Base-by-base conservation (phyloP, 2,888 invertebrate genomes). In the Hyposoter didymator region DNA sequence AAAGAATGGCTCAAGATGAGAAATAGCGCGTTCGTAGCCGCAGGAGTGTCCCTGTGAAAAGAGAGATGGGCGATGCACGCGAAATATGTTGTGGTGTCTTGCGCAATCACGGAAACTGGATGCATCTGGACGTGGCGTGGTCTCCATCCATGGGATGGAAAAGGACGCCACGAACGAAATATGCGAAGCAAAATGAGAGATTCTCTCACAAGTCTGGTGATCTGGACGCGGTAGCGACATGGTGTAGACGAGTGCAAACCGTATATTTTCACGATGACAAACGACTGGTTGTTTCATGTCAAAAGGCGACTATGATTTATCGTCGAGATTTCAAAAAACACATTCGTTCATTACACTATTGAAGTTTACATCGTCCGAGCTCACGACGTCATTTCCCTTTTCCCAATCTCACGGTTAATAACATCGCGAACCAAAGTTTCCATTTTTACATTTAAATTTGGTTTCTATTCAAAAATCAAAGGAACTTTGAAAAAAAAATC, bases 91-190 rank as follows among this genome's bases (percentile, higher is more conserved):
- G 19, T 67, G 67, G 67, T 19, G 43, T 67, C 83, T 89, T 87
- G 82, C 87, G 74, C 79, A 87, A 88, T 39, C 67, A 64, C 67
- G 80, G 84, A 84, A 82, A 85, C 84, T 83, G 76, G 74, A 82
- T 84, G 80, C 87, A 89, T 87, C 87, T 88, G 87, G 76, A 76
- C n/a, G 62, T 66, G 17, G n/a, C 2, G 39, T 10, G 39, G 67
- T 39, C 62, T 55, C 55, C 45, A 45, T 75, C 12, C 22, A 49
- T 76, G 64, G 35, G 19, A 14, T 35, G 64, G 32, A n/a, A 47
- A 19, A 62, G 47, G 39, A 62, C 35, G 35, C 52, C 49, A 59
- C 14, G 79, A 45, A 69, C 73, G 55, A 76, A 80, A 80, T 70
- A 72, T 49, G n/a, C 55, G 69, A 78, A 55, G 47, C 43, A 70